phyloP scores from a whole-genome alignment of 2,113 vertebrate genomes.

The Sander vitreus region DNA sequence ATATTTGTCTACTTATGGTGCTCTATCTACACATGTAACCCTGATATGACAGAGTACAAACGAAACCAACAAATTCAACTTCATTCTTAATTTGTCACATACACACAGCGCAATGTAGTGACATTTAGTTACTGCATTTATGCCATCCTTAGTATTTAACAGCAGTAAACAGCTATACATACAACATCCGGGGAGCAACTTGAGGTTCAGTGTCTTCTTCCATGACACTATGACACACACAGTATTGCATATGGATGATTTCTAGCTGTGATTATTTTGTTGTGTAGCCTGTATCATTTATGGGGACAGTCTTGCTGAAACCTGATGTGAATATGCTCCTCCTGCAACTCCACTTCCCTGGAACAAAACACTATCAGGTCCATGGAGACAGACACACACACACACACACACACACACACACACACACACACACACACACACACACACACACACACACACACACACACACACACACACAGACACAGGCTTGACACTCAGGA shows the following conservation, averaged over 20 bases:
- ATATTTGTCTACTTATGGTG: neutral
- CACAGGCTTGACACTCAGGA: conserved; percentile 57
- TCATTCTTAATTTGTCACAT: too few relatives aligned
- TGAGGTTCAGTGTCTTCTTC: too few relatives aligned
- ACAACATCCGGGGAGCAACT: too few relatives aligned
- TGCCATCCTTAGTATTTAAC: too few relatives aligned
- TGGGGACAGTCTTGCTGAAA: conserved; percentile 53
- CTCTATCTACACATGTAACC: neutral
- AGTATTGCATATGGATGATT: neutral
- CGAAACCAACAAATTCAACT: too few relatives aligned
- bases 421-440: conserved; percentile 61
- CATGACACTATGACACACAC: too few relatives aligned
- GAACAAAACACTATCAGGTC: conserved; percentile 65
- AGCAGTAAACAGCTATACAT: too few relatives aligned
- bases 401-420: conserved; percentile 47
- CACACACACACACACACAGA: conserved; percentile 50
- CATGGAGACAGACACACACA: conserved; percentile 54
- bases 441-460: conserved; percentile 50
- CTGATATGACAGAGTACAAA: neutral
- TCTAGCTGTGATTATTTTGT: conserved; percentile 24
- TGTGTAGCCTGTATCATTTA: conserved; percentile 30
- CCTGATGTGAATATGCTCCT: conserved; percentile 75
- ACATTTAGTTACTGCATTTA: too few relatives aligned
- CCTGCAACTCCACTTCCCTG: conserved; percentile 52
- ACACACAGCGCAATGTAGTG: too few relatives aligned